Base-by-base conservation (phyloP, 1,140 invertebrate species). In the Heliothis virescens region DNA sequence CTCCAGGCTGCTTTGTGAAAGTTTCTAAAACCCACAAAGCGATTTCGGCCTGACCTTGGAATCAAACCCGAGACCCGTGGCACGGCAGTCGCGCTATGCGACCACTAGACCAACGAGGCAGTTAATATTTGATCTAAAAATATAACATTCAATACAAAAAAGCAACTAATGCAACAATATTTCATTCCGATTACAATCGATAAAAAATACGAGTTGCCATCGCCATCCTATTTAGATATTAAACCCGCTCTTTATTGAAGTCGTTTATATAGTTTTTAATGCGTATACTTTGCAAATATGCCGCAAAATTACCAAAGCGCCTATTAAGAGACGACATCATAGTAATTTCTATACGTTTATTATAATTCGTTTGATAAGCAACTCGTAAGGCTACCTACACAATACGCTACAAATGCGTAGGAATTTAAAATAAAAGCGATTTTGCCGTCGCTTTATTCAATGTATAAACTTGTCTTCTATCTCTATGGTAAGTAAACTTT, bases 261-360 rank as follows among this genome's bases (percentile, higher is more conserved):
- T 57, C 65, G 48, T 76, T 57, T 72, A 72, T 81, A 62, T 59
- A 47, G 59, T 47, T 71, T 81, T 81, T 81, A 77, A 81, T 81
- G 80, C 34, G 29, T 72, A 34, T 48, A 47, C 72, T 53, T 80
- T 81, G 80, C 65, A 77, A 81, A 81, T 81, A 62, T 72, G 67
- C 80, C 29, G 74, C 67, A 41, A 75, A 62, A 72, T 77, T 77
- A 77, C 69, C 60, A 53, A 80, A 69, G 83, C 77, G 77, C 74
- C 62, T 83, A 83, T 83, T 84, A 84, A 82, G 55, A 52, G 72
- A 60, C 81, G 80, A 73, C 80, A 74, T 80, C 74, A 18, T 16
- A 52, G 63, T 34, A 21, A 21, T 53, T 74, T 26, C 62, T 69
- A 80, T 69, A 48, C 62, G 75, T 80, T 80, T 80, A 80, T 80